These are phyloP conservation scores for Tribolium freemani DNA, from an alignment of 2,888 invertebrate species.

Conservation along the genomic window DNA sequence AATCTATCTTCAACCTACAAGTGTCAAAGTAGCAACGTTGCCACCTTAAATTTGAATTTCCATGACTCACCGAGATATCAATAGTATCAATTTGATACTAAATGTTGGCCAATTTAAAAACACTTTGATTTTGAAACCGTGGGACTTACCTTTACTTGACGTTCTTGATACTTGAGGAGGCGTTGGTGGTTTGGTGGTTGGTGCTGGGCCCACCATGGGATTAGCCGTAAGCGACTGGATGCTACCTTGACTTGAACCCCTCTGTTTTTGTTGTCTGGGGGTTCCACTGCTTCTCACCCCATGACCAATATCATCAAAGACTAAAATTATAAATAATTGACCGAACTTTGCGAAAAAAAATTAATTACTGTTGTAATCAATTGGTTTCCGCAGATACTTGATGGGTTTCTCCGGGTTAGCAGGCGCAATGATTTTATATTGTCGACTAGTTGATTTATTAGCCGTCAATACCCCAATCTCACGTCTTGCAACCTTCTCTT, in stretches of 20 bases:
- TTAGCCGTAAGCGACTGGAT: slow-evolving; percentile 68
- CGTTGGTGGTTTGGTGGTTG: slow-evolving; percentile 95
- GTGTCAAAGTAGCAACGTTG: no score
- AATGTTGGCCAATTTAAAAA: no score
- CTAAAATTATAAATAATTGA: slow-evolving; percentile 61
- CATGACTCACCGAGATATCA: no score
- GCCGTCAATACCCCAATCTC: slow-evolving; percentile 98
- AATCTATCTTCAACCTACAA: no score
- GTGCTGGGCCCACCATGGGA: slow-evolving; percentile 82
- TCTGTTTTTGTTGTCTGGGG: slow-evolving; percentile 78
- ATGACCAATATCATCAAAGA: slow-evolving; percentile 96
- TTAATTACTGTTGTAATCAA: slow-evolving; percentile 85
- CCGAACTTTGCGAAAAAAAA: neutral
- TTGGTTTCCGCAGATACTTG: slow-evolving; percentile 96
- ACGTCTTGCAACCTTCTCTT: slow-evolving; percentile 97
- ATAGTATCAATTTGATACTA: no score
- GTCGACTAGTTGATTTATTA: slow-evolving; percentile 93
- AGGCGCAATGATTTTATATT: slow-evolving; percentile 96
- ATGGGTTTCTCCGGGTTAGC: slow-evolving; percentile 97
- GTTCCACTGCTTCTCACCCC: slow-evolving; percentile 82
- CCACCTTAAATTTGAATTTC: no score
- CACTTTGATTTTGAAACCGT: neutral
- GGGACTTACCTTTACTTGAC: slow-evolving; percentile 66
- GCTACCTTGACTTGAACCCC: slow-evolving; percentile 79
- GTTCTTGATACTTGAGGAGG: slow-evolving; percentile 86